Conservation (phyloP, 2,888 invertebrate species). For the Baccha elongata region DNA sequence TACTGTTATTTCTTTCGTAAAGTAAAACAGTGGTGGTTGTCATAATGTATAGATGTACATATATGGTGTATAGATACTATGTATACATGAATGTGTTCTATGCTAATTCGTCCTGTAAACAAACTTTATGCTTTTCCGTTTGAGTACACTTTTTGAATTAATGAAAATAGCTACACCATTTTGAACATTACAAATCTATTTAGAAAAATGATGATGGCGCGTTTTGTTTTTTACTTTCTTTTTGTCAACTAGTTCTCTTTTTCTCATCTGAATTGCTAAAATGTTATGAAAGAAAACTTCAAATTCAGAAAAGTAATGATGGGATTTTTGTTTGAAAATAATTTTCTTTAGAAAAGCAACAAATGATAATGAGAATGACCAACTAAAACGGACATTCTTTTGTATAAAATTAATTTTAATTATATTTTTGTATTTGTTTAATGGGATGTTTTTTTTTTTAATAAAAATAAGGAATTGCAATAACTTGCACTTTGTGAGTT, state of each 20-base stretch:
- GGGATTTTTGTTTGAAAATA: neutral
- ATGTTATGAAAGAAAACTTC: neutral
- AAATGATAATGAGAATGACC: no score
- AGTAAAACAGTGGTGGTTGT: conserved; percentile 30
- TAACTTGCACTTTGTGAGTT: neutral
- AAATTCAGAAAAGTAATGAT: conserved; percentile 19
- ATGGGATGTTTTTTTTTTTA: no score
- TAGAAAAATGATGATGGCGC: conserved; percentile 47
- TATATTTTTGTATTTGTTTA: neutral
- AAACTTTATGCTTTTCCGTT: conserved; percentile 49
- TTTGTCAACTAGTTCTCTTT: conserved; percentile 3
- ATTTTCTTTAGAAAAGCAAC: neutral
- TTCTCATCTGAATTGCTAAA: conserved; percentile 35
- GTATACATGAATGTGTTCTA: conserved; percentile 10
- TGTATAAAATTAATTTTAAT: neutral
- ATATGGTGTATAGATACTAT: neutral
- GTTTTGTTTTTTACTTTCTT: neutral
- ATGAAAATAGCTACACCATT: conserved; percentile 45
- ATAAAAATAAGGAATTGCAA: no score
- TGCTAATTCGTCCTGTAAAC: conserved; percentile 43
- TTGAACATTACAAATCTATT: conserved; percentile 27
- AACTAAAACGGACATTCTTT: neutral
- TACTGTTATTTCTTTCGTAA: conserved; percentile 40
- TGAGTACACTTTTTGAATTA: conserved; percentile 44
- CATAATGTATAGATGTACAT: conserved; percentile 3